Percentiles rank a stretch among this genome's conserved stretches.
Conservation (phyloP, 2,113 vertebrate genomes). For the Calonectris borealis region DNA sequence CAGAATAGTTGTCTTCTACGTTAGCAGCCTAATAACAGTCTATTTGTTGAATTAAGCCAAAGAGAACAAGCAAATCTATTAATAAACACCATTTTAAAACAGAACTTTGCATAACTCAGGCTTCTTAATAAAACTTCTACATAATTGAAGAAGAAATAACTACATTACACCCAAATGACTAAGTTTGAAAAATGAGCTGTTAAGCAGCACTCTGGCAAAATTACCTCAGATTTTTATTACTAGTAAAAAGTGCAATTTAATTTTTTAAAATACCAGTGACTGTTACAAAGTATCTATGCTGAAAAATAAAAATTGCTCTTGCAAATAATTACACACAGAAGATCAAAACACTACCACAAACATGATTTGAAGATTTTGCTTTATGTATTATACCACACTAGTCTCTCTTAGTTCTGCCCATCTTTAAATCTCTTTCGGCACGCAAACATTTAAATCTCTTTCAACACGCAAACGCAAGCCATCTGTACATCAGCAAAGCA, state of each 20-base stretch:
- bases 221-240: neutral
- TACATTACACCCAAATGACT: neutral
- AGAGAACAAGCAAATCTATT: neutral
- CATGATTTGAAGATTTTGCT: neutral
- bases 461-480: neutral
- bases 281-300: neutral
- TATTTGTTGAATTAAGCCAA: neutral
- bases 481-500: neutral
- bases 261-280: neutral
- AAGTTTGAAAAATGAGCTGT: neutral
- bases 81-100: neutral
- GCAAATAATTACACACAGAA: neutral
- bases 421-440: neutral
- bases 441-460: neutral
- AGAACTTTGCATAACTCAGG: neutral
- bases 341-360: neutral
- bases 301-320: neutral
- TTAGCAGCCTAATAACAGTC: neutral
- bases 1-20: neutral
- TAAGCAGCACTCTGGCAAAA: neutral
- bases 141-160: neutral
- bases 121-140: neutral
- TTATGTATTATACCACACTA: neutral
- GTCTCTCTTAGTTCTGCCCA: neutral
- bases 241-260: neutral